phyloP scores from a whole-genome alignment of 2,888 invertebrate species.

The Congeria kusceri region DNA sequence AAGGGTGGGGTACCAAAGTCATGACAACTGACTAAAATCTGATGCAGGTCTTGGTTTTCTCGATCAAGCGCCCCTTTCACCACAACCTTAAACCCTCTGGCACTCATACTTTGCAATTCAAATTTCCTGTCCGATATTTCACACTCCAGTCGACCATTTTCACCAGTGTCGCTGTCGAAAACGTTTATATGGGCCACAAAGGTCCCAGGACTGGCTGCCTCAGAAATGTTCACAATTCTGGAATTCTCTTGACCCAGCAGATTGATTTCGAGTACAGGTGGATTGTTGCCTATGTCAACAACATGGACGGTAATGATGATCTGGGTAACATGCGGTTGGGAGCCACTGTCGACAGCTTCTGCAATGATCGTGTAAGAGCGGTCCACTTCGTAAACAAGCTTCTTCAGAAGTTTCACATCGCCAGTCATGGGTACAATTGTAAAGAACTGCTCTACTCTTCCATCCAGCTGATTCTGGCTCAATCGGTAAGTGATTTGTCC shows the following conservation, averaged over 20 bases:
- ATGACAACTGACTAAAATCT: constrained; percentile 52
- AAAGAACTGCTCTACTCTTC: constrained; percentile 54
- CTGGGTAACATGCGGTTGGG: constrained; percentile 61
- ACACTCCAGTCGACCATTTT: constrained; percentile 69
- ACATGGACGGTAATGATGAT: constrained; percentile 85
- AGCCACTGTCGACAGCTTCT: constrained; percentile 61
- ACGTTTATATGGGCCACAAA: constrained; percentile 67
- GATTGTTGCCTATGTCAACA: constrained; percentile 95
- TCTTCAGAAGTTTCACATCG: constrained; percentile 54
- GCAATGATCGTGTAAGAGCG: constrained; percentile 59
- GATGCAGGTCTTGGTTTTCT: constrained; percentile 52
- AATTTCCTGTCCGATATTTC: constrained; percentile 54
- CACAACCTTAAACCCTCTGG: constrained; percentile 63
- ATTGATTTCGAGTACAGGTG: constrained; percentile 88
- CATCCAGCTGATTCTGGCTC: constrained; percentile 64
- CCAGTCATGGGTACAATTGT: constrained; percentile 56
- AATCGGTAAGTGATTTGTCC: constrained; percentile 86
- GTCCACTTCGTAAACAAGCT: constrained; percentile 58
- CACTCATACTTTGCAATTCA: constrained; percentile 54
- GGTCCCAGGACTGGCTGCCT: constrained; percentile 58
- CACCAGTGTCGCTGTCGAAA: constrained; percentile 63
- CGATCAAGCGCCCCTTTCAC: constrained; percentile 55
- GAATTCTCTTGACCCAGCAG: constrained; percentile 55
- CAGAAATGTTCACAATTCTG: constrained; percentile 53
- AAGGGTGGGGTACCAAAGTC: constrained; percentile 62